Percentiles rank a stretch among this genome's conserved stretches.
phyloP scores from a whole-genome alignment of 2,797 vertebrate genomes.

The Pogonophryne albipinna region DNA sequence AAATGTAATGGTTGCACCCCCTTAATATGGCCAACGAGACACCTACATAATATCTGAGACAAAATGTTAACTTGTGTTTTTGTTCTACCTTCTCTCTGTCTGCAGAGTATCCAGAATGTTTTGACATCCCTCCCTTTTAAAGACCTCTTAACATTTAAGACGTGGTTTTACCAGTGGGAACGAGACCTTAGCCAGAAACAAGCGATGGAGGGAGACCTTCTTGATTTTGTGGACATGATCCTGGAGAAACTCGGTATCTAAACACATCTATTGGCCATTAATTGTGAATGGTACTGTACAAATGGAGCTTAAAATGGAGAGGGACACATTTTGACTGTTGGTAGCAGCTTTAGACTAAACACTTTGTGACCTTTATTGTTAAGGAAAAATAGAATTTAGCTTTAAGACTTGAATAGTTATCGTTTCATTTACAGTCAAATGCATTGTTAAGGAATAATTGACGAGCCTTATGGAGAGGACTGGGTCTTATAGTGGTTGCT shows the following conservation, averaged over 20 bases:
- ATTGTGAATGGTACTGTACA: not conserved
- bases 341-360: not conserved
- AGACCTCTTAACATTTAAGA: slow-evolving; percentile 64
- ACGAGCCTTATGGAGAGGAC: not conserved
- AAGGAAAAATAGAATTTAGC: not conserved
- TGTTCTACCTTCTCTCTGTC: not conserved
- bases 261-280: not conserved
- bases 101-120: slow-evolving; percentile 67
- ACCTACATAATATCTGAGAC: not conserved
- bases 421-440: not conserved
- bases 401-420: not conserved
- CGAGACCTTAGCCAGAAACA: not conserved
- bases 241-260: slow-evolving; percentile 73
- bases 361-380: not conserved
- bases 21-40: not conserved
- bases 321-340: not conserved
- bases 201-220: slow-evolving; percentile 65
- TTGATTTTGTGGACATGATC: slow-evolving; percentile 79
- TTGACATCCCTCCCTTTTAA: slow-evolving; percentile 29
- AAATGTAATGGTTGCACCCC: not conserved
- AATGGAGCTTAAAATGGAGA: not conserved
- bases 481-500: not conserved
- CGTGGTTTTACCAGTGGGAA: slow-evolving; percentile 45
- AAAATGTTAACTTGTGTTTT: not conserved
- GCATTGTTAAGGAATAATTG: not conserved